Base-by-base conservation (phyloP, 2,797 vertebrate species). In the Myoxocephalus aenaeus region DNA sequence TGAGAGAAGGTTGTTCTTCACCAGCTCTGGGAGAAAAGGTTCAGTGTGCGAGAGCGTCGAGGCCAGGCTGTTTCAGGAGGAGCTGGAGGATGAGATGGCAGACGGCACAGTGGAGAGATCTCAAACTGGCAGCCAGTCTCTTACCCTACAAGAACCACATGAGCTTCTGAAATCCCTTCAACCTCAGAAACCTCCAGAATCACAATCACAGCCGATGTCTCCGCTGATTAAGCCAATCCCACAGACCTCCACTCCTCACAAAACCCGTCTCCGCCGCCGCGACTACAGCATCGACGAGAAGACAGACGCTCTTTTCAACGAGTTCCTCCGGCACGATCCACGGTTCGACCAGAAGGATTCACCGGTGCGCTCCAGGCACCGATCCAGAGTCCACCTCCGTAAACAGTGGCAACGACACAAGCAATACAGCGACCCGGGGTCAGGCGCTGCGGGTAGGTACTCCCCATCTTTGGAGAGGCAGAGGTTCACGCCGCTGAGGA, bases 271-370 rank as follows among this genome's bases (percentile, higher is more conserved):
- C 53, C 92, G 92, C 7, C 96, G 96, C n/a, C 95, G 98, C n/a
- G 98, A 99, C 93, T 99, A 98, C 94, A 99, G 98, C 93, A 98
- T 99, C 1, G 98, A 99, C 0, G 98, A 99, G 89, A 99, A 98
- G 88, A 99, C 98, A 0, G 98, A 99, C 0, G 97, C 97, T 0
- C 95, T 99, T 6, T 99, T 99, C 92, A 97, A 97, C 3, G 97
- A 98, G 90, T 99, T 99, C 75, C 94, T 98, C 73, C 96, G 98
- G 17, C 98, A 99, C 0, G 98, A 99, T 77, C 98, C 98, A 0
- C 96, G 97, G 38, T 98, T 99, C 0, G 98, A 99, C 65, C 95
- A 95, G 64, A 94, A 93, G 79, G 96, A 97, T 20, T 96, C 96
- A 0, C 96, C 96, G 0, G 77, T 95, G 61, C 95, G 96, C 14